Evolutionary conservation across 2,797 vertebrate genomes (phyloP).

Genomic region (Cynopterus sphinx): DNA sequence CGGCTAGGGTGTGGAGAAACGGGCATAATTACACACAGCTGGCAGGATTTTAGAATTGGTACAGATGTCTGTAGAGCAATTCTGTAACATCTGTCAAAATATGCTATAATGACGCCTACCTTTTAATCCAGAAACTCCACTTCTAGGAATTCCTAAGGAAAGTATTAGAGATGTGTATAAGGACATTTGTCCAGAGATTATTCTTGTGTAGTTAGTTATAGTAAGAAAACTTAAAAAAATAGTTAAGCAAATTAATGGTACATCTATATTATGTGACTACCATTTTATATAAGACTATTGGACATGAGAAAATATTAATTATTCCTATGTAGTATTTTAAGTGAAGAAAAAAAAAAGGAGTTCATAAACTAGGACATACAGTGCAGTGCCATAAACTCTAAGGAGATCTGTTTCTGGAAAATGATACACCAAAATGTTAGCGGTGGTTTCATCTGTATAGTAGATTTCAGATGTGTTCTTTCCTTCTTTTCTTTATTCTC

Average conservation of each 20-base stretch:
- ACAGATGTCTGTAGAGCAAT: background rate
- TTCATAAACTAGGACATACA: background rate
- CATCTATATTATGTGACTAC: background rate
- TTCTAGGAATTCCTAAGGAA: background rate
- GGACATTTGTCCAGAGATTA: background rate
- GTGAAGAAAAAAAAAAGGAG: background rate
- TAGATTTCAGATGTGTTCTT: background rate
- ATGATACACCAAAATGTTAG: background rate
- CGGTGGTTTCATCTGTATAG: background rate
- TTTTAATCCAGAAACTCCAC: constrained; percentile 12
- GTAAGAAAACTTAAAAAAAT: background rate
- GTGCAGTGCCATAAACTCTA: background rate
- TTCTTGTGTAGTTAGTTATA: background rate
- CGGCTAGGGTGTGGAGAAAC: background rate
- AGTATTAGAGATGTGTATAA: background rate
- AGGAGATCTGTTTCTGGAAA: background rate
- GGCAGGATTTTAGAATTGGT: background rate
- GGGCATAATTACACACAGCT: background rate
- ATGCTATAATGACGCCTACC: background rate
- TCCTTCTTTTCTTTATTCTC: background rate
- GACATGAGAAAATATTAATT: background rate
- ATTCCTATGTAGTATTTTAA: background rate
- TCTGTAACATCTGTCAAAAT: constrained; percentile 42
- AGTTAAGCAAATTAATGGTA: background rate
- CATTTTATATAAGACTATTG: background rate